Evolutionary conservation across 2,888 invertebrate species (phyloP).

Genomic region (Acanthococcus lagerstroemiae): DNA sequence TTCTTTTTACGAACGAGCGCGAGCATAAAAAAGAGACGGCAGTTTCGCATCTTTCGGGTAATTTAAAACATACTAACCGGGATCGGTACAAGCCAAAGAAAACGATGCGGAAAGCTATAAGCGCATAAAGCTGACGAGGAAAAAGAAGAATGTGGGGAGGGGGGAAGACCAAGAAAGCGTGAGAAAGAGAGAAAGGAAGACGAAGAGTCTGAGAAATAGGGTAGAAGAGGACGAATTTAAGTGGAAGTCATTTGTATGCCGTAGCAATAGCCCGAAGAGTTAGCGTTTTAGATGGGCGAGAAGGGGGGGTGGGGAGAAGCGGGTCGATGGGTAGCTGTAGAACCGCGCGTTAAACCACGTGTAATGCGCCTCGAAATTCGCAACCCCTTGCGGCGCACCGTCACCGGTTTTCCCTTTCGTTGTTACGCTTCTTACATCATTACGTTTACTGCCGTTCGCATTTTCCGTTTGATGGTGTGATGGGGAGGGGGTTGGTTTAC

Average conservation of each 20-base stretch:
- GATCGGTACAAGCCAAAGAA: background rate
- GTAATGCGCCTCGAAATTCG: slow-evolving; percentile 24
- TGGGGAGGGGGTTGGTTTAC: background rate
- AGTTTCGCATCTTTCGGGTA: slow-evolving; percentile 17
- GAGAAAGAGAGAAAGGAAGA: background rate
- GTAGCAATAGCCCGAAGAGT: slow-evolving; percentile 24
- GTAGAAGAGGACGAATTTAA: slow-evolving; percentile 15
- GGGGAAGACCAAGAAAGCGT: background rate
- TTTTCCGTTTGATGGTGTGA: background rate
- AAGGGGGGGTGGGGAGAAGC: background rate
- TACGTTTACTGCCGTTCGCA: slow-evolving; percentile 7
- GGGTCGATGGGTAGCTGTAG: background rate
- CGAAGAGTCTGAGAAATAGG: background rate
- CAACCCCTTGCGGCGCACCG: background rate
- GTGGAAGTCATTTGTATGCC: slow-evolving; percentile 28
- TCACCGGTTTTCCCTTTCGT: slow-evolving; percentile 1
- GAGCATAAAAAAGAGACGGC: background rate
- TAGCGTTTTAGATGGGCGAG: slow-evolving; percentile 19
- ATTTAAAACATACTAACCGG: background rate
- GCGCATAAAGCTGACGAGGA: background rate
- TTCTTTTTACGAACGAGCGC: background rate
- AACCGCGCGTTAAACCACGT: slow-evolving; percentile 29
- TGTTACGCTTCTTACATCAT: slow-evolving; percentile 19
- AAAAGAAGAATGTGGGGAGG: background rate
- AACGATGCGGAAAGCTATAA: slow-evolving; percentile 10